Evolutionary conservation across 2,797 vertebrate species (phyloP).

Genomic region (Artibeus jamaicensis): DNA sequence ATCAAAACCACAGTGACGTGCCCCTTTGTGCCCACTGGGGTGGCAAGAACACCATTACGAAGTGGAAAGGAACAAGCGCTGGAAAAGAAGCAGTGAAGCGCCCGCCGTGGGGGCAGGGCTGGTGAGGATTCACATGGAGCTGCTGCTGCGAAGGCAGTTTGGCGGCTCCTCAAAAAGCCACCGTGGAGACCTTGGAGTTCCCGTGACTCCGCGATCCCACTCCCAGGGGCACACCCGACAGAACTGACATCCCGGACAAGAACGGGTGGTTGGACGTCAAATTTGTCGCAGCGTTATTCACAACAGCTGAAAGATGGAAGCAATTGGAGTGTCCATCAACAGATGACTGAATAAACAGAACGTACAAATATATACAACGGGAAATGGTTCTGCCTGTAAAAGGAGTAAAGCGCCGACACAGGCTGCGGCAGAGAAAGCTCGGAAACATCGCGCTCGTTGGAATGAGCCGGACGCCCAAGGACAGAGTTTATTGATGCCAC

Average conservation of each 20-base stretch:
- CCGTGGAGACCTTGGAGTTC: neutral
- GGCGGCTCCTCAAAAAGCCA: neutral
- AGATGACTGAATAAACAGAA: neutral
- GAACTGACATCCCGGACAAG: neutral
- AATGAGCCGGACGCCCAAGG: neutral
- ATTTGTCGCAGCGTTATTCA: neutral
- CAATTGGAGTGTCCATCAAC: neutral
- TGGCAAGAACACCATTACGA: neutral
- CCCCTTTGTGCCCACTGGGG: neutral
- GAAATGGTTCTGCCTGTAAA: neutral
- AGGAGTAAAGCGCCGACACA: neutral
- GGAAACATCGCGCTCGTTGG: neutral
- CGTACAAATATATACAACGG: neutral
- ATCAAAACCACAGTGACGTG: neutral
- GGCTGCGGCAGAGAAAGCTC: neutral
- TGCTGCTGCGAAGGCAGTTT: neutral
- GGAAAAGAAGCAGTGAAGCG: neutral
- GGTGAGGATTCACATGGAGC: neutral
- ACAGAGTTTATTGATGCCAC: neutral
- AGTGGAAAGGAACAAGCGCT: neutral
- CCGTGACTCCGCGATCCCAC: neutral
- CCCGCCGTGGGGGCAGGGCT: neutral
- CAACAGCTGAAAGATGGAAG: neutral
- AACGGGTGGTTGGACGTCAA: neutral
- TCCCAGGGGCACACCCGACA: neutral